phyloP scores from a whole-genome alignment of 2,113 vertebrate genomes.

The Tupaia chinensis region DNA sequence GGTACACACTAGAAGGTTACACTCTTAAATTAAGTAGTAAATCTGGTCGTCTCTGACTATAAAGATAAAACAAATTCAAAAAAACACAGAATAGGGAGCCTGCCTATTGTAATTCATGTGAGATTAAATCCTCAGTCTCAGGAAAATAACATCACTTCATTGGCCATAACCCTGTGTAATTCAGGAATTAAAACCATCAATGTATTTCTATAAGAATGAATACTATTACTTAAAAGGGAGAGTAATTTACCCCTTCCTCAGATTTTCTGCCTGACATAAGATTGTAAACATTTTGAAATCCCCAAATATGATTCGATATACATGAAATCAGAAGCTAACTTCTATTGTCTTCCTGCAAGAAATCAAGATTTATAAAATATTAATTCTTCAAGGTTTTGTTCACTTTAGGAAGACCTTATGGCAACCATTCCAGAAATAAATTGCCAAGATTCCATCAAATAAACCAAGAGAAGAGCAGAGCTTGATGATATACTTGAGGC shows the following conservation, averaged over 20 bases:
- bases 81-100: background rate
- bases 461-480: background rate
- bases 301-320: background rate
- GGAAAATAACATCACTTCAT: background rate
- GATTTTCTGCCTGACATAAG: background rate
- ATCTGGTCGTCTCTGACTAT: background rate
- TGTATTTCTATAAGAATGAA: conserved; percentile 8
- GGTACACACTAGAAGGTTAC: background rate
- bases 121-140: conserved; percentile 12
- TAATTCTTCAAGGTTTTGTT: conserved; percentile 35
- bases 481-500: background rate
- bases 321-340: background rate
- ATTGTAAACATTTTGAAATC: background rate
- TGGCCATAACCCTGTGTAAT: background rate
- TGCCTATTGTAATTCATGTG: conserved; percentile 48
- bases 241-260: background rate
- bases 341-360: background rate
- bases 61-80: conserved; percentile 33
- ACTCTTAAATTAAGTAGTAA: conserved; percentile 55
- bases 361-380: conserved; percentile 41
- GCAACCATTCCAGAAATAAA: background rate
- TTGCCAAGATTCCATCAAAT: background rate
- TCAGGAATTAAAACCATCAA: conserved; percentile 32
- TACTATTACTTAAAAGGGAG: background rate
- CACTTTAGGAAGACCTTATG: background rate